Conservation (phyloP, 2,113 vertebrate genomes). For the Motacilla tschutschensis region DNA sequence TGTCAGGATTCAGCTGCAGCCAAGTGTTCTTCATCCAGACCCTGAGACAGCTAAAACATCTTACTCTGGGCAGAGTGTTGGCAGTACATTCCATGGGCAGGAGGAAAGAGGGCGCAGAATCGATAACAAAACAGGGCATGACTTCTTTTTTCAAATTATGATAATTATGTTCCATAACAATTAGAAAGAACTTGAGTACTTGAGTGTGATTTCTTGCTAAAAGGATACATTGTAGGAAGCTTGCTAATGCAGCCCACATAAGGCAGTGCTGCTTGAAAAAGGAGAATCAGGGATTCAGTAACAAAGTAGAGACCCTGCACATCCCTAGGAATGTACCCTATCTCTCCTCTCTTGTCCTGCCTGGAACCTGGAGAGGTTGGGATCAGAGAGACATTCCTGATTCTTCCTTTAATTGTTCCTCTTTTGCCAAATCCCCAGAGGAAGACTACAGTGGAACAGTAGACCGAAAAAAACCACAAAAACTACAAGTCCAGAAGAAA, state of each 20-base stretch:
- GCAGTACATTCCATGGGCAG: neutral
- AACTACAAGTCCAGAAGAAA: neutral
- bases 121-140: fast-evolving
- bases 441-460: neutral
- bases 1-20: neutral
- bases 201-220: neutral
- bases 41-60: neutral
- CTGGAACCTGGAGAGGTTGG: neutral
- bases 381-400: neutral
- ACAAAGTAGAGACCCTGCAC: neutral
- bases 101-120: neutral
- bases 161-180: neutral
- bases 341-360: neutral
- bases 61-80: neutral
- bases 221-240: neutral
- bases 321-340: neutral
- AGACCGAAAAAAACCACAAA: fast-evolving
- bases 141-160: neutral
- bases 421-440: neutral
- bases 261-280: neutral
- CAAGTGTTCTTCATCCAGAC: neutral
- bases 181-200: neutral
- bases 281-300: neutral
- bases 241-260: neutral
- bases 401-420: neutral